A percentile compares a stretch with the other conserved stretches of the same genome.
Evolutionary conservation across 2,888 invertebrate species (phyloP).

Genomic region (Corbicula japonica): DNA sequence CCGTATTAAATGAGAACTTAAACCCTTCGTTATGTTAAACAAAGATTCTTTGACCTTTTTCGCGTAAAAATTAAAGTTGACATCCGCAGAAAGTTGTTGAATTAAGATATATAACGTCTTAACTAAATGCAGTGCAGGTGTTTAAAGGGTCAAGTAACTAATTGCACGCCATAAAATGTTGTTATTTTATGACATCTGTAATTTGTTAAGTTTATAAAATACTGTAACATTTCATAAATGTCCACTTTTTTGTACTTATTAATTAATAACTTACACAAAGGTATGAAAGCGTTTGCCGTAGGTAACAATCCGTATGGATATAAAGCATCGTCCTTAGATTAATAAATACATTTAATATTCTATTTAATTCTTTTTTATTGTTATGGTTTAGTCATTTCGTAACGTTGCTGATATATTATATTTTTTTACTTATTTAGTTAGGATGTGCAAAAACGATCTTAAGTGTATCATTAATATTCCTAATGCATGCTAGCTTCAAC

Average conservation of each 20-base stretch:
- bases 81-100: neutral
- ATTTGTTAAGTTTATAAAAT: slow-evolving; percentile 59
- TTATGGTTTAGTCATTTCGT: no score
- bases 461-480: slow-evolving; percentile 22
- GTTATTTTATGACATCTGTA: slow-evolving; percentile 50
- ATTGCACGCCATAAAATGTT: slow-evolving; percentile 54
- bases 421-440: no score
- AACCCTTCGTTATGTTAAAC: no score
- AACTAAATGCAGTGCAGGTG: slow-evolving; percentile 52
- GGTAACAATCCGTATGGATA: no score
- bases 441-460: no score
- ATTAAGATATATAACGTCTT: slow-evolving; percentile 31
- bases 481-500: slow-evolving; percentile 31
- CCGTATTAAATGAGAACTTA: no score
- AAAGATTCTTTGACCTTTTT: no score
- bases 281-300: slow-evolving; percentile 13
- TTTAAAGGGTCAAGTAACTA: slow-evolving; percentile 51
- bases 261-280: slow-evolving; percentile 43
- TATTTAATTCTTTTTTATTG: no score
- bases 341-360: no score
- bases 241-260: slow-evolving; percentile 41
- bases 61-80: no score
- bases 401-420: no score
- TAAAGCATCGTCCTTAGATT: no score
- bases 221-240: slow-evolving; percentile 53